These are phyloP conservation scores for Ophthalmolycus amberensis DNA, from an alignment of 2,113 vertebrate genomes.

Conservation along the genomic window DNA sequence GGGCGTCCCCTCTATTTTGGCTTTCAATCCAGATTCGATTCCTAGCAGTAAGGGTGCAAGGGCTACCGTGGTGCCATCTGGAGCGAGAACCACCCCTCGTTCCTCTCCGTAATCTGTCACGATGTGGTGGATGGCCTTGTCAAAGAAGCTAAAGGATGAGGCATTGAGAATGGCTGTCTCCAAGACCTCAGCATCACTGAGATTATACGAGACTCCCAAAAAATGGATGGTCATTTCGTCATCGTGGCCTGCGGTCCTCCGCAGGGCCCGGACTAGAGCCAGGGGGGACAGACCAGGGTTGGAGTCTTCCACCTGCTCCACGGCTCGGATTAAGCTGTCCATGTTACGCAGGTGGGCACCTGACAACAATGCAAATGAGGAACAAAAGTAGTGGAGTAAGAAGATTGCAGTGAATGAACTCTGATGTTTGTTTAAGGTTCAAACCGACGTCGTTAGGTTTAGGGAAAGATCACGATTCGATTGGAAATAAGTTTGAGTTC, in stretches of 20 bases:
- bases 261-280: constrained; percentile 59
- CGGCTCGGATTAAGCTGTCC: constrained; percentile 79
- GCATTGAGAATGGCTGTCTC: constrained; percentile 26
- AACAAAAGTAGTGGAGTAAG: not conserved
- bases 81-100: constrained; percentile 83
- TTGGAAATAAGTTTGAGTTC: no score
- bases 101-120: constrained; percentile 66
- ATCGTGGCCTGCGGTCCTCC: constrained; percentile 61
- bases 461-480: no score
- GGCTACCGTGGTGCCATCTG: constrained; percentile 87
- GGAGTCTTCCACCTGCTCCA: constrained; percentile 78
- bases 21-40: constrained; percentile 80
- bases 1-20: constrained; percentile 1
- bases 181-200: constrained; percentile 38
- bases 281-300: constrained; percentile 33
- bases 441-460: no score
- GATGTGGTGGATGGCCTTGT: constrained; percentile 66
- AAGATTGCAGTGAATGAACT: not conserved
- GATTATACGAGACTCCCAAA: constrained; percentile 61
- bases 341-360: constrained; percentile 77
- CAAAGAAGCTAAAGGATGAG: constrained; percentile 70
- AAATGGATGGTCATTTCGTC: constrained; percentile 67
- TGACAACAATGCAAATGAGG: constrained; percentile 44
- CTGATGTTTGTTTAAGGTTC: no score
- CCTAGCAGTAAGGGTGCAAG: constrained; percentile 83